Base-by-base conservation (phyloP, 2,888 invertebrate species). In the Odontocolon sp. region DNA sequence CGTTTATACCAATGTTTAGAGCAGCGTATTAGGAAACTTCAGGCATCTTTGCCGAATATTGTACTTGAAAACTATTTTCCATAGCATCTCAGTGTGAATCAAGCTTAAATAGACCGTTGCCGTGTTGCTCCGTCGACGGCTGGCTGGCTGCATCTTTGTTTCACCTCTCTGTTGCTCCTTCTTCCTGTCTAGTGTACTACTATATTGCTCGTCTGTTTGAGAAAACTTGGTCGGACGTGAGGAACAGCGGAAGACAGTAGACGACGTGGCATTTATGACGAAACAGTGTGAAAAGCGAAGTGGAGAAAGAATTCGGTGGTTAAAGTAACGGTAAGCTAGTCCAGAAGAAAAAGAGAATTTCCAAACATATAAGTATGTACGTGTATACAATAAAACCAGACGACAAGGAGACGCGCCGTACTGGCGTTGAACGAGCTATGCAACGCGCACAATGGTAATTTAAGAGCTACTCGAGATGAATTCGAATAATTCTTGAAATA, bases 121-220 rank as follows among this genome's bases (percentile, higher is more conserved):
- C n/a, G n/a, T n/a, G n/a, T n/a, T n/a, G n/a, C n/a, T n/a, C n/a
- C n/a, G n/a, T n/a, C n/a, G n/a, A n/a, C n/a, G n/a, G n/a, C n/a
- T n/a, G n/a, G n/a, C n/a, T n/a, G n/a, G n/a, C n/a, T 18, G 11
- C 8, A 28, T 28, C 31, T 21, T 14, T 36, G 2, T 23, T 57
- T 8, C 59, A 11, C 21, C 31, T 57, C 5, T 23, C 2, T 11
- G 21, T 40, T 42, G n/a, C 45, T 56, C 28, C 45, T 28, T 59
- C 28, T 18, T 26, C 61, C 45, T 52, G 52, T 56, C 74, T 70
- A 59, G 52, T 66, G 54, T 67, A 57, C 67, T 50, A 57, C 72
- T 72, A 67, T 68, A 77, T 72, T 68, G 63, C 57, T 67, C 72
- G 67, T 72, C 50, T 57, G 68, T 72, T 72, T 31, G 47, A 33